These are phyloP conservation scores for Drosophila bunnanda DNA, from an alignment of 2,888 invertebrate genomes.

Conservation along the genomic window DNA sequence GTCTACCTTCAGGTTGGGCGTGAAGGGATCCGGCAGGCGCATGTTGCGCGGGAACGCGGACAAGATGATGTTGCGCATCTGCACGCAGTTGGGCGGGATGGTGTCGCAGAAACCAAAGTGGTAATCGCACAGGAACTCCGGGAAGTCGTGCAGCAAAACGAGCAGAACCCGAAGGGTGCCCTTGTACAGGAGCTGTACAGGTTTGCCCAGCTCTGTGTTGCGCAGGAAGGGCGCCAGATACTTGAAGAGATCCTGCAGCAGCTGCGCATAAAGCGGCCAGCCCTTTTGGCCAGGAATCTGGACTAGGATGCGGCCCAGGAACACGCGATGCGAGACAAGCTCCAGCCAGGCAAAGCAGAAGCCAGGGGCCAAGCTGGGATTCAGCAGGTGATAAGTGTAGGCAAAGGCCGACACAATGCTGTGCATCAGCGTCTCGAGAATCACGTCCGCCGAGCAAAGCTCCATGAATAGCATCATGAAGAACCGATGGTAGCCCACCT, in stretches of 20 bases:
- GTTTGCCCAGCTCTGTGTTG: conserved; percentile 97
- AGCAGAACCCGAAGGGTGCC: conserved; percentile 97
- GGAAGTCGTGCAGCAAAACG: conserved; percentile 98
- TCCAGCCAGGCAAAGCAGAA: conserved; percentile 99
- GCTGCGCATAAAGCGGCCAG: conserved; percentile 98
- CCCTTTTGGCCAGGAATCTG: conserved; percentile 97
- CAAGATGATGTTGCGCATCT: conserved; percentile 98
- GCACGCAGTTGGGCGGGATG: conserved; percentile 99
- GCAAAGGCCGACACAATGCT: conserved; percentile 95
- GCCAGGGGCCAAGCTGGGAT: conserved; percentile 96
- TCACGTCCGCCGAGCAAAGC: conserved; percentile 96
- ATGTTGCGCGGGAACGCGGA: conserved; percentile 99
- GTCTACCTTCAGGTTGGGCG: conserved; percentile 97
- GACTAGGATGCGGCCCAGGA: conserved; percentile 96
- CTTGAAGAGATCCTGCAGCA: conserved; percentile 97
- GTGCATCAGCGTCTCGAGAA: conserved; percentile 96
- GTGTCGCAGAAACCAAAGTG: conserved; percentile 99
- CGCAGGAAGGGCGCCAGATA: conserved; percentile 98
- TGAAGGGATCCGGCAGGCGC: conserved; percentile 99
- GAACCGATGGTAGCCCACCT: conserved; percentile 98
- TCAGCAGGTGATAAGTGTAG: conserved; percentile 96
- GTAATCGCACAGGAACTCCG: conserved; percentile 99
- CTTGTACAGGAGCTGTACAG: conserved; percentile 97
- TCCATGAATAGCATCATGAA: conserved; percentile 98
- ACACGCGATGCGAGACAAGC: conserved; percentile 97